Evolutionary conservation across 1,140 invertebrate genomes (phyloP), one percentile per base, ranked within the genome.

Genomic region (Delia radicum): DNA sequence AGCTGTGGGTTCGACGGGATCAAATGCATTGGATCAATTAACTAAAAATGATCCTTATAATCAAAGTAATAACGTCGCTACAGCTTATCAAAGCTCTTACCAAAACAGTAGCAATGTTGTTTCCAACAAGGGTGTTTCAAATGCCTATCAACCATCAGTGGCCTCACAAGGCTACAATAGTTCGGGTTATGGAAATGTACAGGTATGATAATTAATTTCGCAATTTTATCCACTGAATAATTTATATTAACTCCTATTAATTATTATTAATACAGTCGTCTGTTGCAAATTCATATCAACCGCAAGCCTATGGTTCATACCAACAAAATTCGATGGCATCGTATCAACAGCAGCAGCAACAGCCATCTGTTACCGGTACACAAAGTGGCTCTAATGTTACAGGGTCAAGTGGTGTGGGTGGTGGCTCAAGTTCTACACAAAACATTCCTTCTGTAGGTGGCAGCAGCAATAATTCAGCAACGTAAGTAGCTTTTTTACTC

Each of bases 371-470:
- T 24, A 74, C 76, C n/a, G 71, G 63, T 13, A 74, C 77, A 12
- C 81, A 83, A 61, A 81, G 76, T 78, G 78, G 77, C 55, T 33
- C 80, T 13, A 82, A 78, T 75, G 79, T 80, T 71, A 74, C 76
- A 15, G 81, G 80, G 27, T 55, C 48, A 74, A 33, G 73, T 69
- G 78, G 75, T 74, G 75, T 73, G 28, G 74, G 62, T 12, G 76
- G 48, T 75, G 42, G 81, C 28, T 77, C 67, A 18, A 77, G 67
- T 65, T 75, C 83, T 65, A 79, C 79, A 77, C 83, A 85, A 83
- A 85, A 84, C 84, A 85, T 86, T 86, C 84, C 84, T 74, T 83
- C 83, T 46, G 84, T 81, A 76, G 81, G 83, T 74, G 80, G 81
- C 77, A 82, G 79, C 74, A 80, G 79, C 74, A 84, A 79, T 72